Base-by-base conservation (phyloP, 2,113 vertebrate species). In the Ondatra zibethicus region DNA sequence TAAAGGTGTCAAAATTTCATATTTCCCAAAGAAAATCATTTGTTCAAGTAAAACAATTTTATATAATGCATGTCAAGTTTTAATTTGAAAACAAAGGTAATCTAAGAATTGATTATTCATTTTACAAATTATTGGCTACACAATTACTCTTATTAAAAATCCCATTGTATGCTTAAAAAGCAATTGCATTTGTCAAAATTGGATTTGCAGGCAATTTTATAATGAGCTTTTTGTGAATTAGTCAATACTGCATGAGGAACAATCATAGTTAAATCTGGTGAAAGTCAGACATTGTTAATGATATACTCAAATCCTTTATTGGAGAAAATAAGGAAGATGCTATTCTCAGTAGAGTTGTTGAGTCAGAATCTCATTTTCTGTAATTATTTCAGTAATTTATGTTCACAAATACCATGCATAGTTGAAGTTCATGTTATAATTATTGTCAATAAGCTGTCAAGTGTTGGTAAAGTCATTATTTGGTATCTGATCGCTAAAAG, bases 101-200 rank as follows among this genome's bases (percentile, higher is more conserved):
- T 91, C 66, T 72, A 92, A 58, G 75, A 97, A 96, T 95, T 85
- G 72, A 93, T 95, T 94, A 82, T 97, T 97, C 94, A 95, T 82
- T 94, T 95, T 93, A 76, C 73, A 97, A 94, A 88, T 97, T 95
- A 97, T 93, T 92, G 91, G 95, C 87, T 84, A 65, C 58, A 96
- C 29, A 72, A 94, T 97, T 96, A 87, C 63, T 93, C 94, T 78
- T 91, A 95, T 93, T 95, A 93, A 94, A 80, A 94, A 91, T 47
- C 11, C 39, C 33, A 61, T 21, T 84, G 25, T 92, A 75, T 96
- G 77, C 90, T 94, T 58, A 65, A 84, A 87, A 94, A 94, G 76
- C 91, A 94, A 92, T 97, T 97, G 7, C 73, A 94, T 91, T 94
- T 96, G 61, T 95, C 91, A 96, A 89, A 96, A 89, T 89, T 95